A percentile compares a stretch with the other conserved stretches of the same genome.
phyloP scores from a whole-genome alignment of 23 tunicate genomes.

The Halocynthia roretzi region DNA sequence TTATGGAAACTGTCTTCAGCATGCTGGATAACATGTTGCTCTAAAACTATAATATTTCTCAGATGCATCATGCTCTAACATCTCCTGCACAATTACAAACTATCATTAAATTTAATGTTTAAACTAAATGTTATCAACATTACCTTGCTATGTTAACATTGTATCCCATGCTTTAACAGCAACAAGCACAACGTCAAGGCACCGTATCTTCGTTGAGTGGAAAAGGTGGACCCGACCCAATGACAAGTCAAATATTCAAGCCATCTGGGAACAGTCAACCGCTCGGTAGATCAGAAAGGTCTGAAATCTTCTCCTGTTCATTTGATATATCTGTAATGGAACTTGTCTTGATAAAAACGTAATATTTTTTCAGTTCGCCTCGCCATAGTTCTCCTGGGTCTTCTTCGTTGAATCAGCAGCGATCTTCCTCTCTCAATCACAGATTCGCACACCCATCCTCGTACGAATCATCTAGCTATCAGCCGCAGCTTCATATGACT shows the following conservation, averaged over 20 bases:
- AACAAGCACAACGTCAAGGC: not conserved
- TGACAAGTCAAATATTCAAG: constrained; percentile 9
- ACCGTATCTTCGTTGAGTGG: constrained; percentile 5
- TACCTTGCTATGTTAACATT: not conserved
- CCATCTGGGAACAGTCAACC: constrained; percentile 14
- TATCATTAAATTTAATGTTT: not conserved
- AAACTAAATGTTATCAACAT: not conserved
- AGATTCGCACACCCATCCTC: not conserved
- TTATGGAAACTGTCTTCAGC: too few species aligned
- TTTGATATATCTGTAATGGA: not conserved
- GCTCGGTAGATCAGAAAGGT: constrained; percentile 5
- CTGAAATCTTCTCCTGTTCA: not conserved
- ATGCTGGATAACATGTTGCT: too few species aligned
- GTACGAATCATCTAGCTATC: not conserved
- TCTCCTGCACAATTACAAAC: not conserved
- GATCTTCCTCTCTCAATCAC: constrained; percentile 20
- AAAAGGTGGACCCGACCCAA: constrained; percentile 14
- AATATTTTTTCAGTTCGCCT: constrained; percentile 9
- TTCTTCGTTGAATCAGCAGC: not conserved
- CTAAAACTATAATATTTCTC: not conserved
- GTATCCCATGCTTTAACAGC: not conserved
- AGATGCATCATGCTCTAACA: not conserved
- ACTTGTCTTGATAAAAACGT: not conserved
- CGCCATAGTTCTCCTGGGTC: constrained; percentile 23
- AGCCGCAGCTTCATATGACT: constrained; percentile 4